Percentiles rank a stretch among this genome's conserved stretches.
phyloP scores from a whole-genome alignment of 2,113 vertebrate genomes.

The Chlamydotis undulata region DNA sequence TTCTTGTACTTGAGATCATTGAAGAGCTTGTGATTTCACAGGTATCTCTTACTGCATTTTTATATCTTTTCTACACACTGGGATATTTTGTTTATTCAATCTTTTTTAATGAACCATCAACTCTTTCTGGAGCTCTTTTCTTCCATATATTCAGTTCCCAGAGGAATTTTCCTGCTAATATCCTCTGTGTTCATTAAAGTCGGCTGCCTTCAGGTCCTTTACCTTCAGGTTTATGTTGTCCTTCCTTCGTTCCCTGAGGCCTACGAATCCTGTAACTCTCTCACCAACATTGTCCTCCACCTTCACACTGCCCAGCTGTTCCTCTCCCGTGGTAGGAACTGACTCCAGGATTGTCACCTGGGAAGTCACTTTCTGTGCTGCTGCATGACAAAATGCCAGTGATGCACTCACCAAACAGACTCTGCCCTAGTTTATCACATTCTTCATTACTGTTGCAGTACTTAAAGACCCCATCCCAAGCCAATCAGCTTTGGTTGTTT shows the following conservation, averaged over 20 bases:
- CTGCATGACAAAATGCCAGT: not conserved
- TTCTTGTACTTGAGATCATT: slow-evolving; percentile 38
- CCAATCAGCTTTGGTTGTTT: not conserved
- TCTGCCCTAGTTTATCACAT: not conserved
- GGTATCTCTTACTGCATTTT: not conserved
- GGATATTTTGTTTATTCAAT: not conserved
- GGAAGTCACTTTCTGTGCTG: not conserved
- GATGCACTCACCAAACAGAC: not conserved
- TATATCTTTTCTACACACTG: not conserved
- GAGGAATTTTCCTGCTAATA: not conserved
- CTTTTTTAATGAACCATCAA: not conserved
- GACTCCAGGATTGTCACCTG: not conserved
- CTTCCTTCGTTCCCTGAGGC: not conserved
- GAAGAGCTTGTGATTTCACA: slow-evolving; percentile 29
- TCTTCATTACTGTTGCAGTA: not conserved
- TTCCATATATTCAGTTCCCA: not conserved
- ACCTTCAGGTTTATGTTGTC: not conserved
- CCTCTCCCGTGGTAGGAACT: not conserved
- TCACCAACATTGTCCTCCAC: not conserved
- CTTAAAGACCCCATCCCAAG: not conserved
- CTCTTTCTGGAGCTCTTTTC: not conserved
- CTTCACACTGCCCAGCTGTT: not conserved
- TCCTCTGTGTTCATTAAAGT: not conserved
- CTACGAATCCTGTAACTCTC: not conserved
- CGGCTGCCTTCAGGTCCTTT: not conserved